A percentile compares a stretch with the other conserved stretches of the same genome.
These are phyloP conservation scores for Lophochroa leadbeateri DNA, from an alignment of 2,113 vertebrate genomes.

Conservation along the genomic window DNA sequence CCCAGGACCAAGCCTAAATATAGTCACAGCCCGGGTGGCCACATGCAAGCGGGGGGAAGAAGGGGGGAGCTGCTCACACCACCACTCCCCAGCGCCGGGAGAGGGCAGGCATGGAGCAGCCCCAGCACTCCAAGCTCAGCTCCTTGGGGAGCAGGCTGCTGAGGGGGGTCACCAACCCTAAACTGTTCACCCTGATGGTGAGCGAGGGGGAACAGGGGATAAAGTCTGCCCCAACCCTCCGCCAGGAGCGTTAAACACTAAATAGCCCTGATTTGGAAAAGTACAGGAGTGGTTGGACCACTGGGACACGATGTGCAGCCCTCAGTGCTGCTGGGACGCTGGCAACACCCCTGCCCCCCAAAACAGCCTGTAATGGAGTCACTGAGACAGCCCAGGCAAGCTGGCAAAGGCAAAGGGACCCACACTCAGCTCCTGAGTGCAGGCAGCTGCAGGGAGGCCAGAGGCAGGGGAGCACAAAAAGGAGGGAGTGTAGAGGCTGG, in stretches of 20 bases:
- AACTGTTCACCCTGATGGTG: background rate
- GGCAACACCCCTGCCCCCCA: background rate
- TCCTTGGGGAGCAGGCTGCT: background rate
- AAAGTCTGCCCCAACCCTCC: slow-evolving; percentile 41
- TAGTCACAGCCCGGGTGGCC: slow-evolving; percentile 77
- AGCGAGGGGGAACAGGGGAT: background rate
- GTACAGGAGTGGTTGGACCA: background rate
- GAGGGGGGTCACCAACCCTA: background rate
- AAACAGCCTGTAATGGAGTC: background rate
- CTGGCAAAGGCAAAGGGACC: background rate
- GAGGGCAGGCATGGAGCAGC: background rate
- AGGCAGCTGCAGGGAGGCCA: background rate
- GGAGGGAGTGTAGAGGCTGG: fast-evolving
- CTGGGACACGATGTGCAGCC: background rate
- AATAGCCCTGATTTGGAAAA: background rate
- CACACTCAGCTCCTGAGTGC: background rate
- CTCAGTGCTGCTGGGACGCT: background rate
- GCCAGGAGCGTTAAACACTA: slow-evolving; percentile 59
- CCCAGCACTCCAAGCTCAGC: fast-evolving
- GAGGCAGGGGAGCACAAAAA: background rate
- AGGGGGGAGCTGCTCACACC: slow-evolving; percentile 31
- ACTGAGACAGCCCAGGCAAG: background rate
- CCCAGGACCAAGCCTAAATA: slow-evolving; percentile 83
- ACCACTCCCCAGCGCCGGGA: background rate
- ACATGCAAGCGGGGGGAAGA: slow-evolving; percentile 2